These are phyloP conservation scores for Operophtera brumata DNA, from an alignment of 2,888 invertebrate species.

Conservation along the genomic window DNA sequence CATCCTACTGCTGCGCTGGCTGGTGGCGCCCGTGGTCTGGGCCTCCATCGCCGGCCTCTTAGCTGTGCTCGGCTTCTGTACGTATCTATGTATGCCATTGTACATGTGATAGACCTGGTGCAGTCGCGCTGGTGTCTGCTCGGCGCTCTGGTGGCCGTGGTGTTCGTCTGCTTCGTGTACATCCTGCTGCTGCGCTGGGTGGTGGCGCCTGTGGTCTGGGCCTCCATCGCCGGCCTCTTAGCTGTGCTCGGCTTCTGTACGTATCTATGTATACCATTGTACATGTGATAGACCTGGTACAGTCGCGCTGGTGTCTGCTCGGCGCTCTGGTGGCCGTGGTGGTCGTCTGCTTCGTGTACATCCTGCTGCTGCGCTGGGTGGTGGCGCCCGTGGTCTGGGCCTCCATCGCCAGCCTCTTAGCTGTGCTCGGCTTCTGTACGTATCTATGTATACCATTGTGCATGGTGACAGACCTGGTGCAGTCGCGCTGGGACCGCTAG, in stretches of 20 bases:
- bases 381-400: constrained; percentile 93
- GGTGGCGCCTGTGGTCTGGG: constrained; percentile 92
- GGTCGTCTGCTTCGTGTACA: constrained; percentile 91
- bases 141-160: constrained; percentile 83
- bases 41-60: constrained; percentile 88
- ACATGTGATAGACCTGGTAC: no score
- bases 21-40: constrained; percentile 94
- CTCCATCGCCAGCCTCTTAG: constrained; percentile 88
- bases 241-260: constrained; percentile 84
- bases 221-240: constrained; percentile 88
- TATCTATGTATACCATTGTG: constrained; percentile 25
- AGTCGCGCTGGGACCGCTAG: constrained; percentile 85
- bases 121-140: constrained; percentile 85
- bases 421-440: constrained; percentile 84
- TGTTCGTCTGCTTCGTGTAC: constrained; percentile 90
- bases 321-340: constrained; percentile 84
- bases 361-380: constrained; percentile 92
- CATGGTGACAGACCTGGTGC: no score
- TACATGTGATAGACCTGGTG: no score
- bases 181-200: constrained; percentile 94
- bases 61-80: constrained; percentile 84
- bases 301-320: constrained; percentile 85
- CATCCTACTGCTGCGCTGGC: constrained; percentile 92
- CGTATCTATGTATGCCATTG: constrained; percentile 39
- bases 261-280: constrained; percentile 34